Base-by-base conservation (phyloP, 2,113 vertebrate species). In the Podarcis cretensis region DNA sequence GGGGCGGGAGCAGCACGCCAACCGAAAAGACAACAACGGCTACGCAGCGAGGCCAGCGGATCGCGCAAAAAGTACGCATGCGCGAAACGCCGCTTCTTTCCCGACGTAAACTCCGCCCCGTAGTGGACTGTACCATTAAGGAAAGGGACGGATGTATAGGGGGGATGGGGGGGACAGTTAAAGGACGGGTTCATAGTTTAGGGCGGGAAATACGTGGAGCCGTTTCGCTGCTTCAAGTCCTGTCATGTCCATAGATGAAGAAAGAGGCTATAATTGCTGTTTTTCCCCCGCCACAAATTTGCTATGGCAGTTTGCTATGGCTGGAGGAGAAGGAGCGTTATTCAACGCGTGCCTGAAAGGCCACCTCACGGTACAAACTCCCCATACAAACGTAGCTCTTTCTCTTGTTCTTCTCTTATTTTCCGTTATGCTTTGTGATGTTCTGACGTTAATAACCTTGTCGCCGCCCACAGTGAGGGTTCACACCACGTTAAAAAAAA, bases 1-100 rank as follows among this genome's bases (percentile, higher is more conserved):
- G 2, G 4, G 12, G 32, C 0, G 6, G 3, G 3, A 35, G 18
- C 40, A 10, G 16, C 54, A 1, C 1, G 2, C 16, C 3, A 1
- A 12, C 4, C 0, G 0, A 5, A 0, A 0, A 0, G 0, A 5
- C 23, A 0, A 13, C 25, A 4, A 71, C 74, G 5, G 63, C 63
- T 40, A 40, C 37, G 25, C 65, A 1, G 25, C 3, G 21, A 35
- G 13, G 37, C n/a, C n/a, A 20, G 8, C 84, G 4, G 2, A 10
- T 8, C 20, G 9, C 32, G 40, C 20, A 84, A 74, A 0, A 0
- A 6, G 1, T 20, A 3, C 0, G 65, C 94, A 89, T 93, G 91
- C 88, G 92, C 93, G 90, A 77, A 0, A 5, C 30, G 77, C 1
- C 27, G 7, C 5, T 4, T 35, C 25, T 1, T 20, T 59, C 43